Evolutionary conservation across 2,888 invertebrate genomes (phyloP), one percentile per base, ranked within the genome.

Genomic region (Mythimna lalbum): DNA sequence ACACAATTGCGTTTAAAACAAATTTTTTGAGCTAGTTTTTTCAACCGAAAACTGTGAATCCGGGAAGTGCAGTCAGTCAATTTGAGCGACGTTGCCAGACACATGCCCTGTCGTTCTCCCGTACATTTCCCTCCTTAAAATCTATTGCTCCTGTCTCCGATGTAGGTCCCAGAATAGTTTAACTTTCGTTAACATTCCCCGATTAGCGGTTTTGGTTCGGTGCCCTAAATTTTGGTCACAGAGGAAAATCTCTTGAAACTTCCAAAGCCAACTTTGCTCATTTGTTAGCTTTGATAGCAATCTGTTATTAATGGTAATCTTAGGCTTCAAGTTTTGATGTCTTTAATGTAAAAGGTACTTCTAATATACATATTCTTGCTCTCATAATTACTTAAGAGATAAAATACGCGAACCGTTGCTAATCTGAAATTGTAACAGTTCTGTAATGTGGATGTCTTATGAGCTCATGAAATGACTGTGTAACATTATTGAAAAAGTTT

Each of bases 161-260:
- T 76, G 63, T 73, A 65, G 63, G 62, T 57, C 31, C 69, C 60
- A 68, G 57, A 78, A 83, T 83, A 81, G 78, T 81, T 83, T 31
- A 81, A 83, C 59, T 81, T 82, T 73, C 27, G 65, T 39, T 47
- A 78, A 81, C 83, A 76, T 78, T 81, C 65, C 53, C 56, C 78
- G 73, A 83, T 83, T 83, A 81, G 82, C 52, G 83, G 83, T 83
- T 82, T 78, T 70, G 49, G 62, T 80, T 67, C 49, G 56, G 60
- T 57, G 69, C 74, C 76, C 83, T 71, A 81, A 76, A 82, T 83
- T 80, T 69, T 74, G 76, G 69, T 78, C 71, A 73, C 81, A 68
- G 63, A 59, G 53, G 78, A 83, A 83, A 82, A 81, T 82, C 73
- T 81, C 66, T 63, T 21, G 56, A 55, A 80, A 81, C 33, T 81